phyloP scores from a whole-genome alignment of 2,797 vertebrate species.

The Xenops minutus region DNA sequence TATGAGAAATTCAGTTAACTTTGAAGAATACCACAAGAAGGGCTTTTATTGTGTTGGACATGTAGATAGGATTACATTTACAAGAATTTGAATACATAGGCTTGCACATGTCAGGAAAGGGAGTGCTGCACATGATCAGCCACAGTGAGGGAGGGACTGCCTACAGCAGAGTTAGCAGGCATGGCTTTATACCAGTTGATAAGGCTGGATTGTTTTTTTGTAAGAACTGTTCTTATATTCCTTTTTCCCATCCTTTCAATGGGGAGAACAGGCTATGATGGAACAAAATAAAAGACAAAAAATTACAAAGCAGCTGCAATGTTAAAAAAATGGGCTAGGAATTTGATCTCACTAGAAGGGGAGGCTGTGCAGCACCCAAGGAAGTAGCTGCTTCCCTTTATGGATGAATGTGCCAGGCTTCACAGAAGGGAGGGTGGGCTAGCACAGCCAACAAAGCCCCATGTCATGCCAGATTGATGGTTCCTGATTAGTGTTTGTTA shows the following conservation, averaged over 20 bases:
- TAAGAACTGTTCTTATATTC: not conserved
- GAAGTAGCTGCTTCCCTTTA: not conserved
- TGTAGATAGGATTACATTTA: not conserved
- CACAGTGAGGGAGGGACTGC: not conserved
- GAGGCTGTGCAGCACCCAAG: not conserved
- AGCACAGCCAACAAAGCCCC: not conserved
- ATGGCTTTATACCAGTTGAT: not conserved
- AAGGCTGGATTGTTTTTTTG: not conserved
- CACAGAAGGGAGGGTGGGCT: not conserved
- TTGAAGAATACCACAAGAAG: constrained; percentile 8
- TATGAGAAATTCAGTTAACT: not conserved
- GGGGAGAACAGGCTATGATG: not conserved
- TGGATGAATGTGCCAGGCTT: not conserved
- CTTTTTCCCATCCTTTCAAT: not conserved
- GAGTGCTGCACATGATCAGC: not conserved
- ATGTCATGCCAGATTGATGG: not conserved
- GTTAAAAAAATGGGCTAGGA: not conserved
- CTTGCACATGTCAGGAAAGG: not conserved
- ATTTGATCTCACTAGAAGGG: not conserved
- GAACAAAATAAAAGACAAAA: not conserved
- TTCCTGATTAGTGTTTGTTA: not conserved
- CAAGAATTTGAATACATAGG: constrained; percentile 3
- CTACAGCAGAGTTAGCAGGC: not conserved
- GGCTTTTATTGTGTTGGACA: not conserved
- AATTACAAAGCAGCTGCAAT: not conserved